Percentiles rank a stretch among this genome's conserved stretches.
Conservation (phyloP, 2,797 vertebrate species). For the Diplodus sargus region DNA sequence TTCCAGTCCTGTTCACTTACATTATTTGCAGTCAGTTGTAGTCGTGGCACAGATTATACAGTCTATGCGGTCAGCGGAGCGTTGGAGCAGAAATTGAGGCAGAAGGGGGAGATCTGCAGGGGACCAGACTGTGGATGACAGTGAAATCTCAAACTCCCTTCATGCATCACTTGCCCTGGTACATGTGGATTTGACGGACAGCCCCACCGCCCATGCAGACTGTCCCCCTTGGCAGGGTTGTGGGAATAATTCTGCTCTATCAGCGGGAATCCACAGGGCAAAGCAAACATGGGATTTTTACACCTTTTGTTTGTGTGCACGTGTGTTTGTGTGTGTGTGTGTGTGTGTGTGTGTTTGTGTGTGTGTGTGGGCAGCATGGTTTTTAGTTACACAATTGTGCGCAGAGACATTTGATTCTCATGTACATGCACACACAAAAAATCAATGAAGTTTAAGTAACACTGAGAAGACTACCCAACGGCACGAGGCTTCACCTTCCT, state of each 20-base stretch:
- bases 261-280: slow-evolving; percentile 47
- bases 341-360: slow-evolving; percentile 11
- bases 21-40: slow-evolving; percentile 53
- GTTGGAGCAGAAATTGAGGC: slow-evolving; percentile 60
- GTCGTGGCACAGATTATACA: slow-evolving; percentile 53
- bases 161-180: slow-evolving; percentile 69
- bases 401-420: background rate
- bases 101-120: slow-evolving; percentile 48
- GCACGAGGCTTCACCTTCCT: slow-evolving; percentile 9
- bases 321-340: background rate
- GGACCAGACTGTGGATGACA: slow-evolving; percentile 70
- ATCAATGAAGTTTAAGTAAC: slow-evolving; percentile 36
- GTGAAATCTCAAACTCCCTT: slow-evolving; percentile 73
- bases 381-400: slow-evolving; percentile 4
- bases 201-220: slow-evolving; percentile 47
- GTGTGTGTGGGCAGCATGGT: slow-evolving; percentile 2
- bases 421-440: slow-evolving; percentile 25
- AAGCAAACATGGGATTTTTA: slow-evolving; percentile 56
- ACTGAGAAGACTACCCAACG: slow-evolving; percentile 26
- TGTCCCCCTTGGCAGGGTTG: slow-evolving; percentile 57
- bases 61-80: slow-evolving; percentile 53
- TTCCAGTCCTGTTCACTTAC: slow-evolving; percentile 19
- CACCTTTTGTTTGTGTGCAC: slow-evolving; percentile 41
- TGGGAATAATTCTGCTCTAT: slow-evolving; percentile 64
- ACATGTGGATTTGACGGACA: slow-evolving; percentile 75